phyloP scores from a whole-genome alignment of 2,888 invertebrate genomes.

The Ormyrus labotus region DNA sequence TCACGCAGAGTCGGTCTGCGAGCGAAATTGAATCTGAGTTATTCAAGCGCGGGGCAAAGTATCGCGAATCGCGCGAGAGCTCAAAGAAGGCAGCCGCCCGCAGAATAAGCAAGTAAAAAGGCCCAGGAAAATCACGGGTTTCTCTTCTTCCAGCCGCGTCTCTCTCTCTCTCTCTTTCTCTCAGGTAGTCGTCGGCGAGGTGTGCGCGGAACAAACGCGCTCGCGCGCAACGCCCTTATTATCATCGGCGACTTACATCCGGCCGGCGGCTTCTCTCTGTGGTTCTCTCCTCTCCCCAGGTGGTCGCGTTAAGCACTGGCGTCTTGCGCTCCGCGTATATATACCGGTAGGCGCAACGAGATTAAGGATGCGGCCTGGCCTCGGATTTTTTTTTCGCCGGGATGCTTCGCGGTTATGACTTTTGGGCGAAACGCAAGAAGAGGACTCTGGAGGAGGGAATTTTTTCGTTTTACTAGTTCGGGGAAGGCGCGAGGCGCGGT shows the following conservation, averaged over 20 bases:
- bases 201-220: not conserved
- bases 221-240: constrained; percentile 38
- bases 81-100: not conserved
- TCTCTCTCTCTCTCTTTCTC: not conserved
- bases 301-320: constrained; percentile 22
- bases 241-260: constrained; percentile 18
- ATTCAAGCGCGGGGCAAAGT: not conserved
- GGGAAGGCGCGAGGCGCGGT: too few species aligned
- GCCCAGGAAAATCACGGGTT: constrained; percentile 1
- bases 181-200: not conserved
- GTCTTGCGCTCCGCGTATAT: not conserved
- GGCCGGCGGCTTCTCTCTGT: not conserved
- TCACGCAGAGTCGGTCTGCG: too few species aligned
- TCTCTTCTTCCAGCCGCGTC: not conserved
- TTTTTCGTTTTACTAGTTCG: too few species aligned
- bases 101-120: not conserved
- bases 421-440: too few species aligned
- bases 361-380: constrained; percentile 1
- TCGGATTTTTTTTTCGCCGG: not conserved
- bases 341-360: not conserved
- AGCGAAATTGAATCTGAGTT: too few species aligned
- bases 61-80: not conserved
- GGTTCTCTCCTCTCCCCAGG: constrained; percentile 36
- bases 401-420: not conserved
- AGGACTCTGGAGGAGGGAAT: not conserved